phyloP scores from a whole-genome alignment of 2,113 vertebrate species.

The Cephalopholis sonnerati region DNA sequence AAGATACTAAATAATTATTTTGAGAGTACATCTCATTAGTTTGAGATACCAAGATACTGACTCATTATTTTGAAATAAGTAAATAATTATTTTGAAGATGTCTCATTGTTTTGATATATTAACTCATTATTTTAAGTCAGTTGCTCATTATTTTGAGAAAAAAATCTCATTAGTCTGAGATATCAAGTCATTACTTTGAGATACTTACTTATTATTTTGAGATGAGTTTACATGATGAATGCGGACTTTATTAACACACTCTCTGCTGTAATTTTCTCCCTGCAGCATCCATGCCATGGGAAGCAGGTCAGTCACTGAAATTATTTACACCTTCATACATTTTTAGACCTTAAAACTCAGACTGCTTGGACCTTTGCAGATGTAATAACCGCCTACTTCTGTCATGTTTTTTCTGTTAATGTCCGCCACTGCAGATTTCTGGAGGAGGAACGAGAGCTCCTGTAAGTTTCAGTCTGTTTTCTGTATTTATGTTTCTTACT shows the following conservation, averaged over 20 bases:
- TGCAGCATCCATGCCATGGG: constrained; percentile 69
- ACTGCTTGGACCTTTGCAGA: not conserved
- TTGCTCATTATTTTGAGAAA: no score
- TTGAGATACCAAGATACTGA: no score
- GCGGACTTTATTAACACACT: not conserved
- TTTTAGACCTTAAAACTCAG: not conserved
- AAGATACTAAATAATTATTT: no score
- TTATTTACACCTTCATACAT: rapidly evolving
- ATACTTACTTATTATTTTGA: no score
- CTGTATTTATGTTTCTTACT: no score
- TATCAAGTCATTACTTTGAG: no score
- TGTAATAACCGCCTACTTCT: not conserved
- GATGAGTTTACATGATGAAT: not conserved
- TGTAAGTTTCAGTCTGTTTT: constrained; percentile 41
- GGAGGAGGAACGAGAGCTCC: constrained; percentile 1
- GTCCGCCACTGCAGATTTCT: constrained; percentile 62
- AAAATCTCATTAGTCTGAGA: no score
- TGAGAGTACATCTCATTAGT: no score
- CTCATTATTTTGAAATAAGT: no score
- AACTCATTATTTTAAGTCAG: no score
- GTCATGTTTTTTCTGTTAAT: not conserved
- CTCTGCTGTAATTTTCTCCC: not conserved
- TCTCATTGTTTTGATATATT: no score
- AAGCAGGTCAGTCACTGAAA: constrained; percentile 53
- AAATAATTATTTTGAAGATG: no score